These are phyloP conservation scores for Aspidapion aeneum DNA, from an alignment of 2,888 invertebrate genomes.

Conservation along the genomic window DNA sequence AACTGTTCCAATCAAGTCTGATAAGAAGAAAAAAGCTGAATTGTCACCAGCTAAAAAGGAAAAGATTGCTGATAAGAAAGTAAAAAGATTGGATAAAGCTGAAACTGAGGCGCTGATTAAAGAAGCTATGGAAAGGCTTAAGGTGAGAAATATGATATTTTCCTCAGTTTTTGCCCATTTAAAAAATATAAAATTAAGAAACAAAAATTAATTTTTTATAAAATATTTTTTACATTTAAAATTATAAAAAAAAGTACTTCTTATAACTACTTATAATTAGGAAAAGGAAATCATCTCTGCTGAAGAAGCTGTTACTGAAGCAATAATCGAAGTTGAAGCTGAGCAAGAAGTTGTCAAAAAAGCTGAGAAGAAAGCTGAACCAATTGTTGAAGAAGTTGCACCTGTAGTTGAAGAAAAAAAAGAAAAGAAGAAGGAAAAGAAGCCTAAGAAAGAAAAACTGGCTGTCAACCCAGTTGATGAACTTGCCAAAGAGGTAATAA, in stretches of 20 bases:
- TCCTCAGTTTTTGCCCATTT: too few species aligned
- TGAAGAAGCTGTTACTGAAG: conserved; percentile 26
- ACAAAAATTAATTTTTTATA: too few species aligned
- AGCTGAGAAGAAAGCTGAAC: conserved; percentile 20
- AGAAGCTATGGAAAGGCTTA: conserved; percentile 47
- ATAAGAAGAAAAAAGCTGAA: conserved; percentile 66
- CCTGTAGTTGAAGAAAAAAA: conserved; percentile 41
- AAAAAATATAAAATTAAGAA: too few species aligned
- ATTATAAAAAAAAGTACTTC: too few species aligned
- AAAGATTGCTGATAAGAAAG: conserved; percentile 41
- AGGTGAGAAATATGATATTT: too few species aligned
- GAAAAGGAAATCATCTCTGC: not conserved
- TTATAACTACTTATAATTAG: too few species aligned
- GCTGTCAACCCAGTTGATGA: conserved; percentile 18
- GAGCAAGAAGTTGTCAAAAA: conserved; percentile 22
- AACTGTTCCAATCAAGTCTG: conserved; percentile 64
- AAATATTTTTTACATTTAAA: too few species aligned
- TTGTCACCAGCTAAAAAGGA: conserved; percentile 45
- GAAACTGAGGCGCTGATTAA: conserved; percentile 50
- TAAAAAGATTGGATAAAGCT: conserved; percentile 39
- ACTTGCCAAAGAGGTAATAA: not conserved
- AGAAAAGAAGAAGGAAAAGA: conserved; percentile 41
- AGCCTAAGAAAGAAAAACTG: conserved; percentile 38
- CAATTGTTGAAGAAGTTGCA: conserved; percentile 31
- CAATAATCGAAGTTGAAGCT: conserved; percentile 28